Evolutionary conservation across 2,113 vertebrate species (phyloP), one percentile per base, ranked within the genome.

Genomic region (Anguilla rostrata): DNA sequence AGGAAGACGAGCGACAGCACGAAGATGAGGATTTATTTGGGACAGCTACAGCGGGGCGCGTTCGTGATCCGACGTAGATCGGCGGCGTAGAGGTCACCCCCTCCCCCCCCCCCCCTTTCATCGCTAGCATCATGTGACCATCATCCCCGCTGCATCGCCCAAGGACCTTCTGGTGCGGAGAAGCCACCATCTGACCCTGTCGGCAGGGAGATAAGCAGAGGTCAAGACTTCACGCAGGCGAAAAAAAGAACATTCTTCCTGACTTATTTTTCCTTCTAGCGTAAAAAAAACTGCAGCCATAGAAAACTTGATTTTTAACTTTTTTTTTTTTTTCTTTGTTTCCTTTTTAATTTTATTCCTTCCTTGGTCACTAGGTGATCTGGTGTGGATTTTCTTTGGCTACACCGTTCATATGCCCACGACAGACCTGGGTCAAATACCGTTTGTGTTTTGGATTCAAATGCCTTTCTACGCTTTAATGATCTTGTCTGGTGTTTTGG

Each of bases 1-100:
- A 97, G 98, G 91, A 99, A 99, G 93, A 99, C 98, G 0, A 99
- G 98, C 0, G 98, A 99, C 96, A 99, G 98, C 91, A 99, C 98
- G 5, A 99, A 99, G 94, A 98, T 99, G 97, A 95, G 98, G 92
- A 99, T 99, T 91, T 99, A 99, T 90, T 92, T 99, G 91, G 98
- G 98, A 29, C 98, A 99, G 95, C 97, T 99, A 84, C 98, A 99
- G 94, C 96, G 98, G 2, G 98, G 98, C 22, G 97, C 97, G 49
- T 99, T 99, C 39, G 96, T 99, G 91, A 99, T 99, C 90, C 97
- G 98, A 8, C 96, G 98, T 12, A 96, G 98, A 63, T 99, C 98
- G 5, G 98, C 98, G 15, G 97, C 98, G 0, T 99, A 94, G 94
- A 92, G 81, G 79, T 66, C 78, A 0, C 11, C 18, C 41, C 14